Evolutionary conservation across 2,888 invertebrate genomes (phyloP), one percentile per base, ranked within the genome.

Genomic region (Petrolisthes cinctipes): DNA sequence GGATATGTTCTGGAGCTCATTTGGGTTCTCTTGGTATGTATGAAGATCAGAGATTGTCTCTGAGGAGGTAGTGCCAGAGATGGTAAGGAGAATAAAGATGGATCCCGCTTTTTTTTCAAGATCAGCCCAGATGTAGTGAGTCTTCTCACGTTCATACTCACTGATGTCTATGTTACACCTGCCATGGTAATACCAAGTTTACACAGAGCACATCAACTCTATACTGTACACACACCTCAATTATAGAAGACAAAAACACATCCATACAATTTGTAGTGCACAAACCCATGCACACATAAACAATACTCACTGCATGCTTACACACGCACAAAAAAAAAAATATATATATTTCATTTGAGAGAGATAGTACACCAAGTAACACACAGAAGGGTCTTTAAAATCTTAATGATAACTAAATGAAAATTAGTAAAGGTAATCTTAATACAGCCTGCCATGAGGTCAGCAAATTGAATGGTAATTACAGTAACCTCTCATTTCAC

Each of bases 1-100:
- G 85, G 94, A 93, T 53, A 96, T 93, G 93, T 93, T 92, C 53
- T 95, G 94, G 0, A 94, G 93, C 92, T 97, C 97, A 23, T 95
- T 94, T 0, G 96, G 95, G 92, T 96, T 96, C 90, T 97, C 97
- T 91, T 96, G 96, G 92, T 97, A 96, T 20, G 96, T 96, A 57
- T 96, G 96, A 80, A 98, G 94, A 93, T 98, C 98, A 6, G 97
- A 97, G 90, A 98, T 97, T 0, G 98, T 97, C 93, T 98, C 98
- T 0, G 96, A 96, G 14, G 97, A 97, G 0, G 97, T 97, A 0
- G 98, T 98, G 0, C 98, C 99, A 92, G 98, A 98, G 89, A 99
- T 97, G 1, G 99, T 99, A 9, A 99, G 94, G 91, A 99, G 94
- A 0, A 99, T 94, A 92, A 97, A 97, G 91, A 99, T 95, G 20